Evolutionary conservation across 2,888 invertebrate genomes (phyloP).

Genomic region (Protonemura montana): DNA sequence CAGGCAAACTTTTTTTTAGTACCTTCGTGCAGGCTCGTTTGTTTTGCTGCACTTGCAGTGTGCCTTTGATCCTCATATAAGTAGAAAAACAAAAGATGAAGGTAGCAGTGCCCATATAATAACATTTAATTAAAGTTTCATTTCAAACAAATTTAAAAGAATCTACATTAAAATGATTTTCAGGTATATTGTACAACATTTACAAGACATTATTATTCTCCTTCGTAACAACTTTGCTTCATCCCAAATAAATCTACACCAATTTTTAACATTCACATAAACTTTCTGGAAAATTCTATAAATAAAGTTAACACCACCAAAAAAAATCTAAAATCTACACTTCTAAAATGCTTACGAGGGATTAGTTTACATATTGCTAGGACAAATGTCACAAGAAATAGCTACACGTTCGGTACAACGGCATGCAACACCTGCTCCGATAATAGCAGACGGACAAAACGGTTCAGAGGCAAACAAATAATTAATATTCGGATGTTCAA

Average conservation of each 20-base stretch:
- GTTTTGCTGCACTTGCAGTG: too few species aligned
- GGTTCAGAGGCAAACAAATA: not conserved
- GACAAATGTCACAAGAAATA: constrained; percentile 13
- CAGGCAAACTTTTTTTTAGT: too few species aligned
- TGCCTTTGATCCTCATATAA: too few species aligned
- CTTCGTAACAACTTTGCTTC: constrained; percentile 19
- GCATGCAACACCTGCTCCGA: not conserved
- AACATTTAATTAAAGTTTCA: not conserved
- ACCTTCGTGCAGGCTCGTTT: too few species aligned
- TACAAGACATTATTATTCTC: not conserved
- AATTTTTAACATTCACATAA: constrained; percentile 23
- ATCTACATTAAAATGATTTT: not conserved
- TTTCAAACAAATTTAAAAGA: not conserved
- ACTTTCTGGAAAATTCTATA: constrained; percentile 9
- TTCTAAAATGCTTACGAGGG: not conserved
- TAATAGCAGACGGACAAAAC: not conserved
- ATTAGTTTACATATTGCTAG: constrained; percentile 21
- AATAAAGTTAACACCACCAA: constrained; percentile 41
- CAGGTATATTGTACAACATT: constrained; percentile 19
- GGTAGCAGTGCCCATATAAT: not conserved
- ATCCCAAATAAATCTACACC: constrained; percentile 33
- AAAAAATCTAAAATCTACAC: constrained; percentile 24
- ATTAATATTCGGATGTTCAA: not conserved
- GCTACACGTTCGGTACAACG: constrained; percentile 22
- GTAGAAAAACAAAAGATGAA: too few species aligned